Percentiles rank a stretch among this genome's conserved stretches.
These are phyloP conservation scores for Empis livida DNA, from an alignment of 2,888 invertebrate genomes.

Conservation along the genomic window DNA sequence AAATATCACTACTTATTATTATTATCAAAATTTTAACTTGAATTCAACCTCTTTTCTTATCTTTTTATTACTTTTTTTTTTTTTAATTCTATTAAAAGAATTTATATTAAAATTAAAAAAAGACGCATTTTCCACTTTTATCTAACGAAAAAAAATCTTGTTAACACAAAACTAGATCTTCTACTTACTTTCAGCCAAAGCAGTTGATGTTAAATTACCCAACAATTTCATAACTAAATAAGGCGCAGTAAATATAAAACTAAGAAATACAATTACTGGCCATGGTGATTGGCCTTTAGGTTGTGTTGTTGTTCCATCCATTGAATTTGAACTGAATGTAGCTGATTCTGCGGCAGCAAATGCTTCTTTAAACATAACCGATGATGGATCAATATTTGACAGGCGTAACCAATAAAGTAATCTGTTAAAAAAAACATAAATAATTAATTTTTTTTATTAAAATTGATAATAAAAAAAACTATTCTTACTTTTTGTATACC, in stretches of 20 bases:
- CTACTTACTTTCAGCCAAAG: slow-evolving; percentile 48
- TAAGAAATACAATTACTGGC: slow-evolving; percentile 84
- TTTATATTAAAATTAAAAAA: too few species aligned
- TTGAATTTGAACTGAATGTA: slow-evolving; percentile 31
- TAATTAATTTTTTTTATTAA: background rate
- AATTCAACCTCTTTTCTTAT: too few species aligned
- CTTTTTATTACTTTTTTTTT: too few species aligned
- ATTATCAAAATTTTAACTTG: too few species aligned
- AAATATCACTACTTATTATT: too few species aligned
- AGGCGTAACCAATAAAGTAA: slow-evolving; percentile 30
- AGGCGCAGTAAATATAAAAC: slow-evolving; percentile 79
- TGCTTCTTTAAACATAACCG: slow-evolving; percentile 37
- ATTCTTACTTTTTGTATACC: slow-evolving; percentile 51
- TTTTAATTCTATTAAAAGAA: too few species aligned
- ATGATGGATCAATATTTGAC: slow-evolving; percentile 32
- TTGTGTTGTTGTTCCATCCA: slow-evolving; percentile 21
- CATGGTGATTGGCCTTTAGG: slow-evolving; percentile 47
- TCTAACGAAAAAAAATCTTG: too few species aligned
- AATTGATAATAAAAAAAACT: background rate
- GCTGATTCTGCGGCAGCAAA: slow-evolving; percentile 33
- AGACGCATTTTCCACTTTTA: too few species aligned
- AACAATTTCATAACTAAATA: slow-evolving; percentile 80
- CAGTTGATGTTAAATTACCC: slow-evolving; percentile 40
- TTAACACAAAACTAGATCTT: background rate
- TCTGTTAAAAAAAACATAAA: slow-evolving; percentile 10